A percentile compares a stretch with the other conserved stretches of the same genome.
phyloP scores from a whole-genome alignment of 1,140 invertebrate species.

The Bombus balteatus region DNA sequence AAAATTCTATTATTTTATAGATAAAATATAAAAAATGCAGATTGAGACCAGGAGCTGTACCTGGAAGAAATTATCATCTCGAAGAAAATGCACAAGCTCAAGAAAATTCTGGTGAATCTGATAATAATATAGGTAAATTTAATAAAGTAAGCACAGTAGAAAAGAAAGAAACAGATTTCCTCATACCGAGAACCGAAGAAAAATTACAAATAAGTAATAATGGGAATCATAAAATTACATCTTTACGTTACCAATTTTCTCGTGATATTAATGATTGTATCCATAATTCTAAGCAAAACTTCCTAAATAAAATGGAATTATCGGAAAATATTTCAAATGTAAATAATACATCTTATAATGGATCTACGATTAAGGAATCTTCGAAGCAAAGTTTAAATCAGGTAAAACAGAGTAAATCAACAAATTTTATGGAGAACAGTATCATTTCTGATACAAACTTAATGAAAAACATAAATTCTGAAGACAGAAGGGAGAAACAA shows the following conservation, averaged over 20 bases:
- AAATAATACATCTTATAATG: neutral
- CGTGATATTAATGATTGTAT: neutral
- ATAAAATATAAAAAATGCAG: slow-evolving; percentile 81
- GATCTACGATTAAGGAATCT: neutral
- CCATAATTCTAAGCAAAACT: slow-evolving; percentile 10
- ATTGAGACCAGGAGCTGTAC: slow-evolving; percentile 76
- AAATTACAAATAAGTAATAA: slow-evolving; percentile 3
- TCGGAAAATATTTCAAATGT: neutral
- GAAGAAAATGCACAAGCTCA: slow-evolving; percentile 30
- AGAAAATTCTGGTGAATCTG: slow-evolving; percentile 17
- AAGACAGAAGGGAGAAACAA: neutral
- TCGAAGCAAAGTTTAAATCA: neutral
- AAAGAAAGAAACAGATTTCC: slow-evolving; percentile 48
- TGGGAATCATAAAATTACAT: neutral
- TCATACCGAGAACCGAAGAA: slow-evolving; percentile 64
- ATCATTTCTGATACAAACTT: neutral
- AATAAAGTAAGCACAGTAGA: slow-evolving; percentile 3
- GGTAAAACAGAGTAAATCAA: neutral
- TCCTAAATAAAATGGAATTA: neutral
- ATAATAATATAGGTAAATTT: slow-evolving; percentile 8
- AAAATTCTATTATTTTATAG: slow-evolving; percentile 58
- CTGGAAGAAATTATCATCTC: slow-evolving; percentile 53
- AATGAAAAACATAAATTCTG: neutral
- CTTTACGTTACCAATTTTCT: neutral
- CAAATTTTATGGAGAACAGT: neutral